Evolutionary conservation across 2,888 invertebrate genomes (phyloP).

Genomic region (Nebria salina): DNA sequence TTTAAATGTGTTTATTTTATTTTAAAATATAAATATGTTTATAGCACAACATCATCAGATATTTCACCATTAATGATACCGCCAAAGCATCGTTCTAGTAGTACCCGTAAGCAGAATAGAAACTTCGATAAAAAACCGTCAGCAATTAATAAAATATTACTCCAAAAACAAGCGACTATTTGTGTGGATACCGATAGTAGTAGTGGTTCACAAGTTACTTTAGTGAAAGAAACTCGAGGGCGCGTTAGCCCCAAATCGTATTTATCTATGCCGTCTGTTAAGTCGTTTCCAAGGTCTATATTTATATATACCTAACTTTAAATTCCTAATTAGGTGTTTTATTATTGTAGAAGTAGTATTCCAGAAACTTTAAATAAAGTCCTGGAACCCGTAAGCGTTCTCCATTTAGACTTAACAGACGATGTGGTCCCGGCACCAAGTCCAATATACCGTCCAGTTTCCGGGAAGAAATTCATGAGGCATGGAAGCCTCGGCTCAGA

Average conservation of each 20-base stretch:
- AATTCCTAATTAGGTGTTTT: background rate
- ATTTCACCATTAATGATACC: slow-evolving; percentile 39
- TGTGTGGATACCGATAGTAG: slow-evolving; percentile 29
- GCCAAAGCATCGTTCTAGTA: slow-evolving; percentile 31
- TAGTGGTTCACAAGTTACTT: slow-evolving; percentile 55
- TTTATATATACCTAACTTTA: slow-evolving; percentile 30
- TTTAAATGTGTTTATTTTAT: background rate
- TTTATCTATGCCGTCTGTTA: slow-evolving; percentile 86
- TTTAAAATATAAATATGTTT: background rate
- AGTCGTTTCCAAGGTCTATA: slow-evolving; percentile 78
- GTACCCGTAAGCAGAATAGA: slow-evolving; percentile 14
- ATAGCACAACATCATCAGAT: slow-evolving; percentile 39
- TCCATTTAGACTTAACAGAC: slow-evolving; percentile 71
- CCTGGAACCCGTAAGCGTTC: slow-evolving; percentile 80
- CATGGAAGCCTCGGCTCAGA: slow-evolving; percentile 77
- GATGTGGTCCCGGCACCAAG: slow-evolving; percentile 53
- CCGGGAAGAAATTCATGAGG: slow-evolving; percentile 62
- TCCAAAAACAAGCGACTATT: slow-evolving; percentile 32
- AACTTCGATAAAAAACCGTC: slow-evolving; percentile 26
- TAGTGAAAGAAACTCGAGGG: slow-evolving; percentile 55
- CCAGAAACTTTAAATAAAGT: slow-evolving; percentile 83
- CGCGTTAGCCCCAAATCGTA: slow-evolving; percentile 75
- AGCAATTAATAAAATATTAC: slow-evolving; percentile 33
- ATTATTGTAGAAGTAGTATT: slow-evolving; percentile 69
- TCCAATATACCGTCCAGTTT: slow-evolving; percentile 44